Evolutionary conservation across 2,797 vertebrate species (phyloP).

Genomic region (Choloepus didactylus): DNA sequence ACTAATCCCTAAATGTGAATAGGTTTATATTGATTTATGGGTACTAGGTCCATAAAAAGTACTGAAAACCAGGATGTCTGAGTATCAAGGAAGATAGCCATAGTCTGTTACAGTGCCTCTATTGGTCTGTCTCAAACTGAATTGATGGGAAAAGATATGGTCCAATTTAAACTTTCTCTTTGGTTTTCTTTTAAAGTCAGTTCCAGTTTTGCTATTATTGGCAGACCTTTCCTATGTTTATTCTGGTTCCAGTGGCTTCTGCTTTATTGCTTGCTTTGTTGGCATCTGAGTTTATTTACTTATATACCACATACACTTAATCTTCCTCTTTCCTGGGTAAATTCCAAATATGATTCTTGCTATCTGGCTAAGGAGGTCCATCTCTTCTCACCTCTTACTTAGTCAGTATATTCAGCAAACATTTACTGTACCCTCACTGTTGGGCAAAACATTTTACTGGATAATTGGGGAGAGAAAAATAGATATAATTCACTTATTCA

Average conservation of each 20-base stretch:
- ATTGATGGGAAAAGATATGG: no score
- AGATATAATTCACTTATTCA: slow-evolving; percentile 51
- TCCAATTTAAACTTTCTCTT: no score
- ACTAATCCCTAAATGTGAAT: slow-evolving; percentile 82
- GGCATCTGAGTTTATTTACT: slow-evolving; percentile 80
- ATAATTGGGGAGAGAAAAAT: slow-evolving; percentile 60
- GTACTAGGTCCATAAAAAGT: slow-evolving; percentile 76
- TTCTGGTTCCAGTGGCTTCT: slow-evolving; percentile 77
- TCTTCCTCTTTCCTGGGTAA: slow-evolving; percentile 65
- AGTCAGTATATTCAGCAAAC: slow-evolving; percentile 71
- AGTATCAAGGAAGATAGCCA: slow-evolving; percentile 80
- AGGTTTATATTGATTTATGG: slow-evolving; percentile 37
- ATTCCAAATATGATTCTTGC: slow-evolving; percentile 71
- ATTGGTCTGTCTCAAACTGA: no score
- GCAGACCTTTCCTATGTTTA: no score
- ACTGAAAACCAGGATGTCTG: slow-evolving; percentile 80
- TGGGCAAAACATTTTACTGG: slow-evolving; percentile 54
- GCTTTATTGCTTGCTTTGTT: slow-evolving; percentile 77
- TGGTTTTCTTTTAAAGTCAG: no score
- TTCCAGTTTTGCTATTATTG: no score
- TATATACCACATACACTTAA: slow-evolving; percentile 71
- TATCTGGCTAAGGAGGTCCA: slow-evolving; percentile 66
- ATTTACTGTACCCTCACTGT: slow-evolving; percentile 67
- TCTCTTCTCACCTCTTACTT: slow-evolving; percentile 75
- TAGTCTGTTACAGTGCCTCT: no score